phyloP scores from a whole-genome alignment of 2,797 vertebrate genomes.

The Adelosebastes latens region DNA sequence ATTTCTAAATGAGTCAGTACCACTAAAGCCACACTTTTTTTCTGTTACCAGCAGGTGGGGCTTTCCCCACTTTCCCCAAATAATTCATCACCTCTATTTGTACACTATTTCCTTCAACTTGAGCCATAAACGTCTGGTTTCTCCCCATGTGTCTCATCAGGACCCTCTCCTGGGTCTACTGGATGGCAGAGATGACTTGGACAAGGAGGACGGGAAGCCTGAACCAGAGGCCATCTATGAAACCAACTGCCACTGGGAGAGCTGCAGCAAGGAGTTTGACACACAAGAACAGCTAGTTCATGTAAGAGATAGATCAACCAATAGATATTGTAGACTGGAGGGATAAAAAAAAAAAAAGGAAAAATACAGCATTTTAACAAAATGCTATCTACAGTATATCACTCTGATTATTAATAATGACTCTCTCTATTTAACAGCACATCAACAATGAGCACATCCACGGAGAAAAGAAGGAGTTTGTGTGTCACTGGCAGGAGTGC shows the following conservation, averaged over 20 bases:
- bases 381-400: not conserved
- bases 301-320: slow-evolving; percentile 80
- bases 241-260: slow-evolving; percentile 97
- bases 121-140: not conserved
- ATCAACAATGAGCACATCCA: slow-evolving; percentile 99
- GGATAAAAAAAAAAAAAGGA: not conserved
- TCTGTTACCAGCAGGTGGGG: not conserved
- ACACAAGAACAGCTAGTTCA: slow-evolving; percentile 98
- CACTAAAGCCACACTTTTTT: not conserved
- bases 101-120: not conserved
- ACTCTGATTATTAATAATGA: not conserved
- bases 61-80: not conserved
- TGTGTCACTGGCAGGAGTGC: slow-evolving; percentile 97
- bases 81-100: not conserved
- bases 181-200: slow-evolving; percentile 92
- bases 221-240: slow-evolving; percentile 94
- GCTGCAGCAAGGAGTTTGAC: slow-evolving; percentile 96
- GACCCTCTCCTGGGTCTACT: slow-evolving; percentile 92
- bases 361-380: not conserved
- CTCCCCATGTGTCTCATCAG: slow-evolving; percentile 68
- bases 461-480: slow-evolving; percentile 98
- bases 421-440: slow-evolving; percentile 81
- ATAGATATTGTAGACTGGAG: not conserved
- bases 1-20: not conserved
- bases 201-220: slow-evolving; percentile 94